Evolutionary conservation across 2,113 vertebrate genomes (phyloP), one percentile per base, ranked within the genome.

Genomic region (Lophura nycthemera): DNA sequence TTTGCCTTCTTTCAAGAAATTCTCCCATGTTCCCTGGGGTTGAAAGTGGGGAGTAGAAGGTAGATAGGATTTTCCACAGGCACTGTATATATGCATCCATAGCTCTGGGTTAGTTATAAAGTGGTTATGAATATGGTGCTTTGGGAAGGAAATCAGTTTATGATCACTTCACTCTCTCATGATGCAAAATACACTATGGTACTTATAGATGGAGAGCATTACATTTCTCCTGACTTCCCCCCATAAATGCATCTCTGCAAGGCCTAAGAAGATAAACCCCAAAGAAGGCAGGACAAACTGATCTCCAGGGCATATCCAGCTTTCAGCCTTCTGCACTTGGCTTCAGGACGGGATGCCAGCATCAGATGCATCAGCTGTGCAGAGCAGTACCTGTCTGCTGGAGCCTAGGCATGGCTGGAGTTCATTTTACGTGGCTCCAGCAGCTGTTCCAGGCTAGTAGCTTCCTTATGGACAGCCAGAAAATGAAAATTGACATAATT

Each of bases 201-300:
- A 57, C 34, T 88, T 60, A 83, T 0, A 64, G 83, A 93, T n/a
- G 61, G 65, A 90, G 36, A 90, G 89, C 91, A 94, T 93, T 92
- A 92, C 14, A 27, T 13, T 80, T 82, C 86, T 84, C 63, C 72
- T 40, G 32, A 74, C 47, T 89, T 90, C 34, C 60, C 56, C 64
- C 29, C 0, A 0, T 56, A 92, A 91, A 92, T 95, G 87, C 82
- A 86, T 36, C 75, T 88, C 82, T 88, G 30, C 2, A 8, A 80
- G 56, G 43, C 32, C 79, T 96, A 95, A 96, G 94, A 89, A 89
- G 89, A 93, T 96, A 89, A 95, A 83, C 29, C 17, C 36, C 1
- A 72, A 87, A 79, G 57, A 92, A 90, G 54, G 47, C 86, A 93
- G 86, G 64, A 54, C 85, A 87, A 50, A 42, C 34, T 34, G 65